A percentile compares a stretch with the other conserved stretches of the same genome.
Conservation (phyloP, 2,113 vertebrate species). For the Pipa parva region DNA sequence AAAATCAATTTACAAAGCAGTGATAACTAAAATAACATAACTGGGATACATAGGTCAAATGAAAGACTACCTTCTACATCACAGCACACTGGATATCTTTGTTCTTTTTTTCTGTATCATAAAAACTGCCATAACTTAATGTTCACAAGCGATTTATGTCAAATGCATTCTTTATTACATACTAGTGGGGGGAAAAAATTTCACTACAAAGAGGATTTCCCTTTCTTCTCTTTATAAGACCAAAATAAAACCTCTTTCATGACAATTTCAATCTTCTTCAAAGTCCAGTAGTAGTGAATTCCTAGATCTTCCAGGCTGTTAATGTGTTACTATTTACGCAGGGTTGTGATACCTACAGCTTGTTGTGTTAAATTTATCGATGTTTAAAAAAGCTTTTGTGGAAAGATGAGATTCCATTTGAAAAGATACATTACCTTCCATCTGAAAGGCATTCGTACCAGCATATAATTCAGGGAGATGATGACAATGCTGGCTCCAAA, state of each 20-base stretch:
- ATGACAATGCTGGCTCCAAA: constrained; percentile 78
- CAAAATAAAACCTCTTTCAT: constrained; percentile 43
- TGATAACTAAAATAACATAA: too few species aligned
- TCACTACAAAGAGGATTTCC: not conserved
- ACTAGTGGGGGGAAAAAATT: constrained; percentile 9
- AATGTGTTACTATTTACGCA: constrained; percentile 68
- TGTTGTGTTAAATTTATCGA: constrained; percentile 67
- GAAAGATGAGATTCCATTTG: constrained; percentile 73
- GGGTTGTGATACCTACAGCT: constrained; percentile 62
- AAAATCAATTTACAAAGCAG: too few species aligned
- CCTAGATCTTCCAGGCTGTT: constrained; percentile 60
- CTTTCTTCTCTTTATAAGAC: constrained; percentile 3
- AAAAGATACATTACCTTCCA: constrained; percentile 74
- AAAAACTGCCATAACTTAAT: not conserved
- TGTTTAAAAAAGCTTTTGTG: constrained; percentile 23
- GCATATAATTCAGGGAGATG: constrained; percentile 76
- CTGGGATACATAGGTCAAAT: too few species aligned
- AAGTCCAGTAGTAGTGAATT: constrained; percentile 47
- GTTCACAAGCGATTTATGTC: constrained; percentile 5
- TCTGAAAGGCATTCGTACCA: constrained; percentile 75
- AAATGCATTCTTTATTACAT: constrained; percentile 7
- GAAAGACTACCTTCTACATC: too few species aligned
- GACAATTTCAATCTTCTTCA: constrained; percentile 46
- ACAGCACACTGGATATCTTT: too few species aligned
- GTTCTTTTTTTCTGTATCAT: not conserved